These are phyloP conservation scores for Microchrysa polita DNA, from an alignment of 2,888 invertebrate genomes.

Conservation along the genomic window DNA sequence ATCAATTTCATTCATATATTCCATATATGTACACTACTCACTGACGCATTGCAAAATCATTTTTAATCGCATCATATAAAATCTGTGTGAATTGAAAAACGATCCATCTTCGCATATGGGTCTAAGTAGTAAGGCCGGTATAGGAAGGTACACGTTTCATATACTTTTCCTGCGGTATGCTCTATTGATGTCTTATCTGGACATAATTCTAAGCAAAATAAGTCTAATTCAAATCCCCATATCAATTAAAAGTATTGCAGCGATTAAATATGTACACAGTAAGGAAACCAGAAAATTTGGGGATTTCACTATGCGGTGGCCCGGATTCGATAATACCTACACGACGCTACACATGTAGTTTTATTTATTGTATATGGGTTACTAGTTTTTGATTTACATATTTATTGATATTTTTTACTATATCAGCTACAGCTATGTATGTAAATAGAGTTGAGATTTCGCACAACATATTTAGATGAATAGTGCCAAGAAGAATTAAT, in stretches of 20 bases:
- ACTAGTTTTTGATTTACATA: no score
- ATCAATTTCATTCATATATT: not conserved
- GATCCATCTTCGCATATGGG: slow-evolving; percentile 5
- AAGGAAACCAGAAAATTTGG: not conserved
- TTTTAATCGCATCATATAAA: slow-evolving; percentile 31
- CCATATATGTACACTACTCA: not conserved
- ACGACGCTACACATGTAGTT: no score
- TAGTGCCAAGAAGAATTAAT: no score
- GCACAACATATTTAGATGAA: no score
- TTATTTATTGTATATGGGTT: no score
- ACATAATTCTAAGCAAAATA: slow-evolving; percentile 18
- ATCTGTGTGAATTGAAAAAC: slow-evolving; percentile 19
- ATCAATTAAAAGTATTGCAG: slow-evolving; percentile 34
- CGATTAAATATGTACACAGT: slow-evolving; percentile 23
- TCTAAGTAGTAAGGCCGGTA: no score
- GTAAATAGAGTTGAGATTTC: no score
- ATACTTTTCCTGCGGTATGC: not conserved
- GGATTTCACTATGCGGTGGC: not conserved
- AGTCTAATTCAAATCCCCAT: slow-evolving; percentile 25
- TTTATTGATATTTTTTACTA: no score
- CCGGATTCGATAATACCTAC: no score
- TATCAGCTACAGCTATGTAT: no score
- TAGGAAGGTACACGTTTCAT: no score
- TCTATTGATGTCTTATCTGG: slow-evolving; percentile 35
- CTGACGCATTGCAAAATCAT: slow-evolving; percentile 19